These are phyloP conservation scores for Syndactyla subalaris DNA, from an alignment of 2,797 vertebrate species.

Conservation along the genomic window DNA sequence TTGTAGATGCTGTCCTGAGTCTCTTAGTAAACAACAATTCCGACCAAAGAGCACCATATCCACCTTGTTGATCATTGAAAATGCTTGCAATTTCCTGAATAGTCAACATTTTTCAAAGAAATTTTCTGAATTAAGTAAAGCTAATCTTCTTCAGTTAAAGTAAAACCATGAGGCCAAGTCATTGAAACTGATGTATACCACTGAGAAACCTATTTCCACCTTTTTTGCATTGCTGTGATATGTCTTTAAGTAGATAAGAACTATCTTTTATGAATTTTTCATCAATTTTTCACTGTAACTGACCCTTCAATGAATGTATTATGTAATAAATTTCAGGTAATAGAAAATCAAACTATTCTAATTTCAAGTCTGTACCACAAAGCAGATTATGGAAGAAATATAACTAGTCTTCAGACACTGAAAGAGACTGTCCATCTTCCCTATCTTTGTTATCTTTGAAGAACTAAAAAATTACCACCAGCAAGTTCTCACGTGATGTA, in stretches of 20 bases:
- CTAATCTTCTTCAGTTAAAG: not conserved
- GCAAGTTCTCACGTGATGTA: not conserved
- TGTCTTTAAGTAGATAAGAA: not conserved
- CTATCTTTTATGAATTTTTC: not conserved
- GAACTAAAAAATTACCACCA: not conserved
- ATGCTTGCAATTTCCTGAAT: not conserved
- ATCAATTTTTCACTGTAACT: not conserved
- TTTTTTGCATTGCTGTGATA: not conserved
- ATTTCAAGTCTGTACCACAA: not conserved
- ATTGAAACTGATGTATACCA: not conserved
- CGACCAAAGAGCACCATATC: not conserved
- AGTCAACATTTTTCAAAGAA: slow-evolving; percentile 15
- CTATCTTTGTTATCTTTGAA: not conserved
- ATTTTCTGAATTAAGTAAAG: not conserved
- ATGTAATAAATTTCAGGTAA: not conserved
- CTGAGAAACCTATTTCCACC: not conserved
- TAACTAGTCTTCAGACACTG: not conserved
- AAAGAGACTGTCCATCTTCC: not conserved
- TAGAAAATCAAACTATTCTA: not conserved
- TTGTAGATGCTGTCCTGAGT: not conserved
- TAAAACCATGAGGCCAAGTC: not conserved
- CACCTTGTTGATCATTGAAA: not conserved
- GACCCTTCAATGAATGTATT: not conserved
- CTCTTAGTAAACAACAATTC: slow-evolving; percentile 3
- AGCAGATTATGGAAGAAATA: not conserved